A percentile compares a stretch with the other conserved stretches of the same genome.
phyloP scores from a whole-genome alignment of 2,888 invertebrate genomes.

The Brachyptera putata region DNA sequence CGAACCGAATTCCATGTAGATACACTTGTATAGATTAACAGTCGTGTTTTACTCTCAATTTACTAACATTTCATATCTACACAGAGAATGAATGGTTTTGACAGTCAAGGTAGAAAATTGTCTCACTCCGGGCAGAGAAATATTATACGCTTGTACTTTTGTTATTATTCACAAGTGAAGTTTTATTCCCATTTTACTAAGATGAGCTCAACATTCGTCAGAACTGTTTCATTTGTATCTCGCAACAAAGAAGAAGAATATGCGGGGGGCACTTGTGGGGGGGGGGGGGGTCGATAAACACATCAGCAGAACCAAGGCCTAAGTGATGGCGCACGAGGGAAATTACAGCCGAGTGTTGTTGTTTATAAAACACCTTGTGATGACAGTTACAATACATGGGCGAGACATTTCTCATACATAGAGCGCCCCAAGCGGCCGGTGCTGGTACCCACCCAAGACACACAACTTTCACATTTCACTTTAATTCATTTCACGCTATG shows the following conservation, averaged over 20 bases:
- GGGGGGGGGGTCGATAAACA: conserved; percentile 18
- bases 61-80: no score
- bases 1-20: no score
- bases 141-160: neutral
- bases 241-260: conserved; percentile 14
- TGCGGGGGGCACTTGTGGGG: neutral
- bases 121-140: neutral
- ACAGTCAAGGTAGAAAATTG: neutral
- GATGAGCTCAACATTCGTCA: conserved; percentile 3
- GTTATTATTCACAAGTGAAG: conserved; percentile 14
- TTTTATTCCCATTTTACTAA: conserved; percentile 2
- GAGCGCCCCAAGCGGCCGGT: neutral
- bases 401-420: conserved; percentile 21
- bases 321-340: conserved; percentile 21
- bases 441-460: neutral
- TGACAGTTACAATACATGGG: conserved; percentile 22
- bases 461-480: conserved; percentile 1
- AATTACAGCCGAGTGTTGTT: conserved; percentile 22
- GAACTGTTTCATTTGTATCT: conserved; percentile 1
- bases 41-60: no score
- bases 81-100: no score
- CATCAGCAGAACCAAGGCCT: conserved; percentile 18
- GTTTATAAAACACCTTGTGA: conserved; percentile 22
- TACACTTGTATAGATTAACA: no score
- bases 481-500: neutral